phyloP scores from a whole-genome alignment of 2,888 invertebrate species.

The Dicyrtomina minuta region DNA sequence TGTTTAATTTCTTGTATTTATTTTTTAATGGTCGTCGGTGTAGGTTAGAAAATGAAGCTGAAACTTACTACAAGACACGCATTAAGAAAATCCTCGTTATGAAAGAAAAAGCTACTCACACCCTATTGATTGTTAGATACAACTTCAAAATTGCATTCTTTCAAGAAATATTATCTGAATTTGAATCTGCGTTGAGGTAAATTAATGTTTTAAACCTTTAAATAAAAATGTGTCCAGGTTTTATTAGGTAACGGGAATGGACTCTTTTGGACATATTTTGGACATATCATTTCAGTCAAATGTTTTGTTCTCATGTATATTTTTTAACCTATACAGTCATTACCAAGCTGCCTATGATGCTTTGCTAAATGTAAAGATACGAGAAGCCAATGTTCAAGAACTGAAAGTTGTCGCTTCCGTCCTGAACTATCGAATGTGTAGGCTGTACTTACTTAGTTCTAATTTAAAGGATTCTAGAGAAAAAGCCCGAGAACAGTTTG shows the following conservation, averaged over 20 bases:
- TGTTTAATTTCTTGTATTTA: neutral
- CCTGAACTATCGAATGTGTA: constrained; percentile 92
- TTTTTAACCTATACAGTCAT: constrained; percentile 34
- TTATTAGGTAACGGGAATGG: no score
- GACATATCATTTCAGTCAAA: no score
- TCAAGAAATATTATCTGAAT: constrained; percentile 89
- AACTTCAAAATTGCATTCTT: constrained; percentile 96
- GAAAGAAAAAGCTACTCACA: constrained; percentile 86
- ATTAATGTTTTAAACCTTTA: no score
- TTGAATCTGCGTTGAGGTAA: constrained; percentile 67
- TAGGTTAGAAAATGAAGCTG: constrained; percentile 32
- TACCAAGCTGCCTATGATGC: constrained; percentile 47
- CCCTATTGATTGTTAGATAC: constrained; percentile 88
- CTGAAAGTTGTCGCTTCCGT: constrained; percentile 92
- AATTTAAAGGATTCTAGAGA: constrained; percentile 91
- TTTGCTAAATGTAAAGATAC: constrained; percentile 41
- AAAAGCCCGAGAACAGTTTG: constrained; percentile 92
- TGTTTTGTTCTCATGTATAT: neutral
- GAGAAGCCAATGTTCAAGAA: constrained; percentile 89
- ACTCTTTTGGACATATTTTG: no score
- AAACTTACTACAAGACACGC: constrained; percentile 42
- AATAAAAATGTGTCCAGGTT: no score
- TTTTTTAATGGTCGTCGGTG: neutral
- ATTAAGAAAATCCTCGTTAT: constrained; percentile 63
- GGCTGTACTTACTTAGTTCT: constrained; percentile 83